phyloP scores from a whole-genome alignment of 2,797 vertebrate genomes.

The Cryptoprocta ferox region DNA sequence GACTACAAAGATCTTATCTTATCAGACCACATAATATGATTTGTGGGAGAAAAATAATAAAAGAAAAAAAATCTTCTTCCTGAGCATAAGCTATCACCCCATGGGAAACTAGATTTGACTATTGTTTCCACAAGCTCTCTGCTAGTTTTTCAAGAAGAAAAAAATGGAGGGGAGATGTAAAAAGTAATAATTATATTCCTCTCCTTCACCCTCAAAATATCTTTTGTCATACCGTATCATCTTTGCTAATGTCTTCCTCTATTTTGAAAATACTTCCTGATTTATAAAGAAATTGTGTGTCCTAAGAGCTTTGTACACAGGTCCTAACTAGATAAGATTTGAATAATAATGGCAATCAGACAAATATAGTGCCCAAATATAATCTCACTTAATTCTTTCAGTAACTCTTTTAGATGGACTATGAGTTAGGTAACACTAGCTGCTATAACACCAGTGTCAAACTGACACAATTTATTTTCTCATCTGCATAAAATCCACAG shows the following conservation, averaged over 20 bases:
- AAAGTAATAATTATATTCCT: neutral
- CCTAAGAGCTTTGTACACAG: neutral
- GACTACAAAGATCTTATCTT: neutral
- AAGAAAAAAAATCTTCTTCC: neutral
- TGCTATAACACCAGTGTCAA: neutral
- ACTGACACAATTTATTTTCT: neutral
- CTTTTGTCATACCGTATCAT: neutral
- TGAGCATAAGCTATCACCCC: neutral
- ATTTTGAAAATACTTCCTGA: conserved; percentile 31
- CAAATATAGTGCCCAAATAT: neutral
- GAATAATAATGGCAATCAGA: neutral
- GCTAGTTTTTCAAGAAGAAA: conserved; percentile 4
- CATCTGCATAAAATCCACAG: neutral
- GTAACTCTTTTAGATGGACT: neutral
- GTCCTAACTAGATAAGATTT: neutral
- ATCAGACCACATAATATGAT: neutral
- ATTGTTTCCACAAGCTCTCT: neutral
- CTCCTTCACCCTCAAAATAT: neutral
- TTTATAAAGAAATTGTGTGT: neutral
- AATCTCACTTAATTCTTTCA: neutral
- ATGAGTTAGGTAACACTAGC: neutral
- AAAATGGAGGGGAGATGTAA: neutral
- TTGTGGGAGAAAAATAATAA: neutral
- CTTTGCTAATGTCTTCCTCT: conserved; percentile 14
- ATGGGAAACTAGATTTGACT: neutral